Conservation (phyloP, 2,888 invertebrate genomes). For the Hyppa rectilinea region DNA sequence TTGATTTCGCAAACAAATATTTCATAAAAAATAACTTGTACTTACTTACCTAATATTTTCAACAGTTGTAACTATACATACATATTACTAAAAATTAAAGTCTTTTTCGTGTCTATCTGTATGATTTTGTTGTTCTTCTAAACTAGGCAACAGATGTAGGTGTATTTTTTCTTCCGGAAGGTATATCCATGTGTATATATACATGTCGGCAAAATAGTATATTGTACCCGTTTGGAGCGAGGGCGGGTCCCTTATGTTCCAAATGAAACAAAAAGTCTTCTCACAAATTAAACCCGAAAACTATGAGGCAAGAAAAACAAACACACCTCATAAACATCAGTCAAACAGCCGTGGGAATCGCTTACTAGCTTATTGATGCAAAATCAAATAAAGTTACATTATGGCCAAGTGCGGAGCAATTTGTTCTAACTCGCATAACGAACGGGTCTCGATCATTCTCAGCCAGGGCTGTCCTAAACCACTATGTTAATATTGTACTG, state of each 20-base stretch:
- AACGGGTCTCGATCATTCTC: constrained; percentile 42
- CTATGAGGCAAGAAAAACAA: constrained; percentile 44
- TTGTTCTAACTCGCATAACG: constrained; percentile 55
- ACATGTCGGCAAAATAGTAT: no score
- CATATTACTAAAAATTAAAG: not conserved
- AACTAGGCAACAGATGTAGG: not conserved
- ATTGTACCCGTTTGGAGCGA: no score
- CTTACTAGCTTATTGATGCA: constrained; percentile 53
- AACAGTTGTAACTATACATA: no score
- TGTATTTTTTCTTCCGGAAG: not conserved
- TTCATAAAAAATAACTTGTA: not conserved
- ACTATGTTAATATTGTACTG: not conserved
- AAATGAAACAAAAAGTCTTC: not conserved
- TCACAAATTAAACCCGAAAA: not conserved
- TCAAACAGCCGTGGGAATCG: constrained; percentile 59
- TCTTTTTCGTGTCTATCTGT: not conserved
- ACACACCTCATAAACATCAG: constrained; percentile 22
- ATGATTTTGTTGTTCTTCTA: not conserved
- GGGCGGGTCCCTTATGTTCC: not conserved
- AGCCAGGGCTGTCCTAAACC: constrained; percentile 50
- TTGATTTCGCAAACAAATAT: not conserved
- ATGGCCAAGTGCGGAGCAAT: constrained; percentile 50
- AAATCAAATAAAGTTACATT: constrained; percentile 61
- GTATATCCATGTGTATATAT: not conserved
- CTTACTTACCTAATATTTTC: no score